Base-by-base conservation (phyloP, 2,888 invertebrate genomes). In the Trichogramma dendrolimi region DNA sequence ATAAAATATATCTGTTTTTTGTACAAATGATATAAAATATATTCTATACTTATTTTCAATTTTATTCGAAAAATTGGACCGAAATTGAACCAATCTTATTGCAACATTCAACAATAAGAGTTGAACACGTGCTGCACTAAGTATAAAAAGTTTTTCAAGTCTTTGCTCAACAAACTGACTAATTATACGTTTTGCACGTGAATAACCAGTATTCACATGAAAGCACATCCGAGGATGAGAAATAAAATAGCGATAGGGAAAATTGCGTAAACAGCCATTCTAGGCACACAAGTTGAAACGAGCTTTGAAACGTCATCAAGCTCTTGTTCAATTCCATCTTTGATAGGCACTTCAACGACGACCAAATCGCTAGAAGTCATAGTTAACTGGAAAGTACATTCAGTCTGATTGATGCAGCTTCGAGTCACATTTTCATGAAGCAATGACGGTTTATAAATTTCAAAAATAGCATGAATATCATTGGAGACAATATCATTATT, bases 361-460 rank as follows among this genome's bases (percentile, higher is more conserved):
- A 93, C 92, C 70, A 87, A 84, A 76, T 92, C 91, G 67, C 87
- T 86, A 64, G 91, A 89, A 67, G 89, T 82, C 72, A 92, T 86
- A 10, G 82, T 80, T 57, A 93, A 83, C 41, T 86, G 81, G 78
- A 93, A 92, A 52, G 84, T 85, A 78, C 93, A 93, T 72, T 88
- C 84, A 0, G 91, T 91, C 72, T 84, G 82, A 80, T 92, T 92
- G 6, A 90, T 79, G 78, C 93, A 93, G 55, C 84, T 84, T 71
- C 86, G 85, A 4, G 86, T 84, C 69, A 86, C 84, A 75, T 88
- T 88, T 47, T 87, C 84, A 76, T 89, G 91, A 73, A 89, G 87
- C 80, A 90, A 90, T 68, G 91, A 90, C 10, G 92, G 91, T 72
- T 92, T 92, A 72, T 88, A 88, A 73, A 93, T 91, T 80, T 92